phyloP scores from a whole-genome alignment of 2,797 vertebrate species.

The Anolis apletophallus region DNA sequence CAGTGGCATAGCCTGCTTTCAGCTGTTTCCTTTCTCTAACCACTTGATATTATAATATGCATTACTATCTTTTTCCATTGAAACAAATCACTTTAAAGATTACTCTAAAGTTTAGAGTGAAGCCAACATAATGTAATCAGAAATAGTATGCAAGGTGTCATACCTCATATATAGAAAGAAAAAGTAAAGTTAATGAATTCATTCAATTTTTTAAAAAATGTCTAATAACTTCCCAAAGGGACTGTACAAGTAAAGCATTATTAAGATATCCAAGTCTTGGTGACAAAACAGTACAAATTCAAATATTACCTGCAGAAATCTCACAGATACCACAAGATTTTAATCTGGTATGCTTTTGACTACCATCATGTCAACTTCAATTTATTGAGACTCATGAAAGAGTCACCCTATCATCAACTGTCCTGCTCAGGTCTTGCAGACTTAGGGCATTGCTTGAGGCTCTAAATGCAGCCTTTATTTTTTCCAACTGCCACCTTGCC shows the following conservation, averaged over 20 bases:
- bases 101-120: background rate
- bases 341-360: background rate
- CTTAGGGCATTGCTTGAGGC: too few species aligned
- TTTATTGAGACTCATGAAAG: too few species aligned
- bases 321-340: background rate
- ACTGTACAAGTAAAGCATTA: background rate
- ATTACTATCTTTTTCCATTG: background rate
- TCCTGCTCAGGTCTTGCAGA: too few species aligned
- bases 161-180: background rate
- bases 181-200: background rate
- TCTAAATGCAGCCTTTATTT: too few species aligned
- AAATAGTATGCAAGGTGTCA: background rate
- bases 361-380: too few species aligned
- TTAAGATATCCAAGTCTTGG: too few species aligned
- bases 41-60: background rate
- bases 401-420: too few species aligned
- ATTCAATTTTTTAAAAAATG: background rate
- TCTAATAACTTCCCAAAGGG: background rate
- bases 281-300: background rate
- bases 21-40: background rate
- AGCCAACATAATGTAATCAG: background rate
- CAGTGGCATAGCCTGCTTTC: background rate
- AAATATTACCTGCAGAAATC: background rate
- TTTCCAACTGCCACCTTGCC: too few species aligned
- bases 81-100: background rate